Percentiles rank a stretch among this genome's conserved stretches.
Evolutionary conservation across 1,140 invertebrate species (phyloP).

Genomic region (Pseudomyrmex flavicornis): DNA sequence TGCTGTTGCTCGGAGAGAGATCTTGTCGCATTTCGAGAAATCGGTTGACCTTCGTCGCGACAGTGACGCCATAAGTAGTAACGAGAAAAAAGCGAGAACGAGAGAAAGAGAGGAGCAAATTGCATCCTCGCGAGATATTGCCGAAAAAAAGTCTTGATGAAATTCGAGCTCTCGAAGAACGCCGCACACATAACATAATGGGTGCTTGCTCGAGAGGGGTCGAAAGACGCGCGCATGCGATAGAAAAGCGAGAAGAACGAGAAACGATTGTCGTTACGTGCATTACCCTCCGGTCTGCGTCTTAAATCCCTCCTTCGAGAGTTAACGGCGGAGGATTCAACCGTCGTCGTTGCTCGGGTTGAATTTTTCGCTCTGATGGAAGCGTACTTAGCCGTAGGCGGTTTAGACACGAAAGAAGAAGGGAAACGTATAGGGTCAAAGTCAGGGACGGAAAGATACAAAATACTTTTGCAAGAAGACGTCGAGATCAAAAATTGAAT

Average conservation of each 20-base stretch:
- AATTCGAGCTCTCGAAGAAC: conserved; percentile 21
- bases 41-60: conserved; percentile 4
- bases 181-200: conserved; percentile 23
- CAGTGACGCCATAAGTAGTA: background rate
- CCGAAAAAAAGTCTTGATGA: conserved; percentile 12
- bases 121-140: background rate
- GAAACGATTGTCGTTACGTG: conserved; percentile 46
- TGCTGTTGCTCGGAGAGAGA: conserved; percentile 9
- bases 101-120: background rate
- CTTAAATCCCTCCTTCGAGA: conserved; percentile 34
- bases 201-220: background rate
- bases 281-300: conserved; percentile 24
- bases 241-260: conserved; percentile 14
- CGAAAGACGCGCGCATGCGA: conserved; percentile 19
- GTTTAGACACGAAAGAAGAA: conserved; percentile 24
- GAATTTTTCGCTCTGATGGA: conserved; percentile 64
- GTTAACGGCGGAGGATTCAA: conserved; percentile 13
- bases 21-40: conserved; percentile 1
- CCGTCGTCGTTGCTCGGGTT: conserved; percentile 36
- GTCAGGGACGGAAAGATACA: background rate
- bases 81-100: background rate
- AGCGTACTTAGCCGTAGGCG: conserved; percentile 61
- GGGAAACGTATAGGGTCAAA: conserved; percentile 16
- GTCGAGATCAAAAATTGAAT: background rate
- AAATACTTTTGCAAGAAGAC: background rate